Conservation (phyloP, 2,797 vertebrate species). For the Macropus fuliginosus region DNA sequence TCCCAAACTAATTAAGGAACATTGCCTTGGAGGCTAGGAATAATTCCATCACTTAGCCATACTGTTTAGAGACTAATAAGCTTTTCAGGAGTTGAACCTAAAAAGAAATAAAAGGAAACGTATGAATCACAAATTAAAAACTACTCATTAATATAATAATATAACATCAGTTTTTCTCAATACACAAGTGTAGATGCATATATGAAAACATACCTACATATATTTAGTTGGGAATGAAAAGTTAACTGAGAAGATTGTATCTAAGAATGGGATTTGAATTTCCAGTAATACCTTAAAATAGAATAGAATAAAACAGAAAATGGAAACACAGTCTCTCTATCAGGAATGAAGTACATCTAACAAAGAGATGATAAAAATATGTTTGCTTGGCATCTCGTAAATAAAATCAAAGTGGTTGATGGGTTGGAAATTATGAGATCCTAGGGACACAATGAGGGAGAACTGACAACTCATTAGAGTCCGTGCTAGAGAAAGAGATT, state of each 20-base stretch:
- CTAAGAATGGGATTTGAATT: not conserved
- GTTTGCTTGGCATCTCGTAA: not conserved
- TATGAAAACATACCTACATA: too few relatives aligned
- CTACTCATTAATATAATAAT: not conserved
- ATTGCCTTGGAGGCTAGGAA: not conserved
- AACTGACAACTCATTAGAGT: not conserved
- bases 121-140: not conserved
- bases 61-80: not conserved
- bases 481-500: not conserved
- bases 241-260: not conserved
- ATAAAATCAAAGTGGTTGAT: not conserved
- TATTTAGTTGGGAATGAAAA: not conserved
- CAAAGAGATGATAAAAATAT: not conserved
- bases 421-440: not conserved
- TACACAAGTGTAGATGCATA: not conserved
- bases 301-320: not conserved
- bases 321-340: not conserved
- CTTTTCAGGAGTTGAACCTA: too few relatives aligned
- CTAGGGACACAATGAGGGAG: not conserved
- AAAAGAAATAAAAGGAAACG: not conserved
- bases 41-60: not conserved
- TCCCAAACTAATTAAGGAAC: not conserved
- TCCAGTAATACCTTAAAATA: not conserved
- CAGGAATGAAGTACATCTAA: not conserved
- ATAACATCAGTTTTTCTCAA: not conserved